Conservation (phyloP, 2,888 invertebrate species). For the Acleris sparsana region DNA sequence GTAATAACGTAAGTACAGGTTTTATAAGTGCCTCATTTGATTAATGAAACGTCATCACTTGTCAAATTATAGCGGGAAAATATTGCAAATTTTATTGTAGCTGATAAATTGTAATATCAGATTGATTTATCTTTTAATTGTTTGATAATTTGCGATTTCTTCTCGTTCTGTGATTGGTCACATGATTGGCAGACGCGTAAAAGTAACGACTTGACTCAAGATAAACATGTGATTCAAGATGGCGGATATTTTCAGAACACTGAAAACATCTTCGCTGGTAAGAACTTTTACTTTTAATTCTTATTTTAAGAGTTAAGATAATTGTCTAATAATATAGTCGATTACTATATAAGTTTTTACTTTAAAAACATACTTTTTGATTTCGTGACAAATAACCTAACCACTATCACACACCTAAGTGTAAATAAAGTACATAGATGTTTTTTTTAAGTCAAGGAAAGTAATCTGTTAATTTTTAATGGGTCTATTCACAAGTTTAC, state of each 20-base stretch:
- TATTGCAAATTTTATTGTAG: constrained; percentile 28
- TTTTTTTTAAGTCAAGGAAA: too few relatives aligned
- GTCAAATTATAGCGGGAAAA: constrained; percentile 54
- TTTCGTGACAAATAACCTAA: too few relatives aligned
- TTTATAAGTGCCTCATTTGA: constrained; percentile 48
- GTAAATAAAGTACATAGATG: too few relatives aligned
- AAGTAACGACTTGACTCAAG: constrained; percentile 54
- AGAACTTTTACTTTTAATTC: constrained; percentile 49
- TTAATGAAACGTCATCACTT: constrained; percentile 43
- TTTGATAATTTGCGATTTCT: constrained; percentile 54
- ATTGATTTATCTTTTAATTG: constrained; percentile 52
- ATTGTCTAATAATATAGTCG: background rate
- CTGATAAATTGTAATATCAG: constrained; percentile 37
- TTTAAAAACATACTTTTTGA: too few relatives aligned
- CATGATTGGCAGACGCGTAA: constrained; percentile 61
- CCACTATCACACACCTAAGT: too few relatives aligned
- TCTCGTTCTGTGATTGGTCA: constrained; percentile 71
- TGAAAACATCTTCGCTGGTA: constrained; percentile 57
- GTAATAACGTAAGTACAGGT: constrained; percentile 42
- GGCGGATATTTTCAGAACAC: constrained; percentile 65
- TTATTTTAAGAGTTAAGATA: constrained; percentile 8
- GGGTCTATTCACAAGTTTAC: background rate
- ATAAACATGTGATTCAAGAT: constrained; percentile 79
- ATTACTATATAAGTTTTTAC: too few relatives aligned
- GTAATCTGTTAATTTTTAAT: too few relatives aligned